A percentile compares a stretch with the other conserved stretches of the same genome.
These are phyloP conservation scores for Autographa pulchrina DNA, from an alignment of 2,888 invertebrate species.

Conservation along the genomic window DNA sequence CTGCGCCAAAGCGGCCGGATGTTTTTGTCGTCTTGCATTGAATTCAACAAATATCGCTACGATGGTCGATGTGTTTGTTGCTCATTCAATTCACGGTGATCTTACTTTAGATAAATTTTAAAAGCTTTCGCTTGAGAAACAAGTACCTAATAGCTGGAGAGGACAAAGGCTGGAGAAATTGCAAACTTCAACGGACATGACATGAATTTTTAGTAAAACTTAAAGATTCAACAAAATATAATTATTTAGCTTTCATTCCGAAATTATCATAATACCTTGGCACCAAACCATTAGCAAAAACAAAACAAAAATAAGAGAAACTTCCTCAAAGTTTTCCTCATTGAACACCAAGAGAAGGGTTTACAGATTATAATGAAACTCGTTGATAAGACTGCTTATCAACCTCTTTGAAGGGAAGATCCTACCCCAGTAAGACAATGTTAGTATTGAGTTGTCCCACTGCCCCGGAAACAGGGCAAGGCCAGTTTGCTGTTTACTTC, in stretches of 20 bases:
- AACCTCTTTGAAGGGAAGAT: background rate
- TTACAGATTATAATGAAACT: background rate
- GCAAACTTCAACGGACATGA: background rate
- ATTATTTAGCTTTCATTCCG: too few species aligned
- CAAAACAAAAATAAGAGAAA: background rate
- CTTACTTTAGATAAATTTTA: conserved; percentile 10
- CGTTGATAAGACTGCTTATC: background rate
- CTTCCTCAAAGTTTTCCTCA: background rate
- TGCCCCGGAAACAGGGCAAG: conserved; percentile 1
- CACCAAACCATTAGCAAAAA: background rate
- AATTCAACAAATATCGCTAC: conserved; percentile 42
- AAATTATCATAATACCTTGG: too few species aligned
- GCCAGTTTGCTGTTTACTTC: background rate
- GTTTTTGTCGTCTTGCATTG: conserved; percentile 49
- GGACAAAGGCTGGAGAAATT: background rate
- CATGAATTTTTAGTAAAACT: background rate
- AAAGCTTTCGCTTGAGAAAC: background rate
- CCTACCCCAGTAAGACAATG: background rate
- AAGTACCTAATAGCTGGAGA: background rate
- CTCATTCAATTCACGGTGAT: conserved; percentile 3
- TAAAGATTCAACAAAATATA: too few species aligned
- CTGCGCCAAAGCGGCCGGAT: conserved; percentile 49
- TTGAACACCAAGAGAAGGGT: background rate
- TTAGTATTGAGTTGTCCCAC: background rate
- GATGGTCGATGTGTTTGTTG: conserved; percentile 31